Base-by-base conservation (phyloP, 2,797 vertebrate species). In the Gorsachius magnificus region DNA sequence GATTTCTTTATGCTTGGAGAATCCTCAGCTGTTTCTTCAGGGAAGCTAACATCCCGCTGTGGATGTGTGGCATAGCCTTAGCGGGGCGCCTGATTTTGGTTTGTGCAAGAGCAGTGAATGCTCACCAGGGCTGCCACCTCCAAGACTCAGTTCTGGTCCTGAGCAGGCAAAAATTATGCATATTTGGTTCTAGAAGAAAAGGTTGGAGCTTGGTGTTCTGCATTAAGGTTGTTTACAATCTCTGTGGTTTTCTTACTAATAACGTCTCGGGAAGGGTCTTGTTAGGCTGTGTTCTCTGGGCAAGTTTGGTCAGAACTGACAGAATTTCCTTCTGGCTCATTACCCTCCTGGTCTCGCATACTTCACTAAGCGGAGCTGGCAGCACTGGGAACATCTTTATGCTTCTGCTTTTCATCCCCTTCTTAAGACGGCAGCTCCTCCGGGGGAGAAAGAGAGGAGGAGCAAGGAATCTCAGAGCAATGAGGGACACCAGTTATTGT, bases 81-180 rank as follows among this genome's bases (percentile, higher is more conserved):
- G 50, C 3, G 2, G 26, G 21, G 21, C 0, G 0, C 51, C 18
- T 21, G 58, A 18, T 43, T 1, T 43, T 1, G 2, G 25, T 38
- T 13, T 74, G 24, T 20, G 53, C 0, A 1, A 63, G 46, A 45
- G 45, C n/a, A 29, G n/a, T 13, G 48, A 19, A 25, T 63, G 41
- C n/a, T 61, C 48, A 25, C 31, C n/a, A 26, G 21, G 26, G n/a
- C 56, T 68, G 24, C 25, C 28, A 13, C 56, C 26, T 48, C 56
- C 28, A 16, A 22, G 31, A 18, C 51, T 43, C 24, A 3, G 35
- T 24, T 82, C 70, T 65, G 56, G 33, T 50, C 26, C 61, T 16
- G 5, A 78, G 66, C n/a, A 35, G 56, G 36, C 21, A 65, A 45
- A 70, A 65, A 22, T 9, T 51, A 35, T 8, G 6, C 5, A 2